These are phyloP conservation scores for Calliopum simillimum DNA, from an alignment of 2,888 invertebrate species.

Conservation along the genomic window DNA sequence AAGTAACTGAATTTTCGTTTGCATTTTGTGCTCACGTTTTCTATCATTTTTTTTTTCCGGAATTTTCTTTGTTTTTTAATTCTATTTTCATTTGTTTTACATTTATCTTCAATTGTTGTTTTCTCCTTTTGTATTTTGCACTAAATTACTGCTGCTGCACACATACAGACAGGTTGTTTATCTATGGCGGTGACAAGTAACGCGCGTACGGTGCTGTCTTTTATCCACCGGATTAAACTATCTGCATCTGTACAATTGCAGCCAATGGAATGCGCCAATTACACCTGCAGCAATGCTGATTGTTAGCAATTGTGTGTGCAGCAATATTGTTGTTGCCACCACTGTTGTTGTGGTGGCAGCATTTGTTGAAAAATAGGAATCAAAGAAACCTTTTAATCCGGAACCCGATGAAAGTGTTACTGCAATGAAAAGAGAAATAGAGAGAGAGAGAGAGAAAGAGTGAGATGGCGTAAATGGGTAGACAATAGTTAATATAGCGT, in stretches of 20 bases:
- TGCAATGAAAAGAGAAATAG: constrained; percentile 48
- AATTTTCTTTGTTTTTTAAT: not conserved
- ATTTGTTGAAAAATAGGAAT: constrained; percentile 59
- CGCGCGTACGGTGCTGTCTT: constrained; percentile 2
- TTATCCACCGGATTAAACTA: constrained; percentile 63
- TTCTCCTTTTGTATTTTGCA: constrained; percentile 24
- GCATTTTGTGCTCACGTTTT: too few relatives aligned
- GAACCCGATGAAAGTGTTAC: constrained; percentile 64
- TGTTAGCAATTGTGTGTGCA: constrained; percentile 28
- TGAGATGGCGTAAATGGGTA: too few relatives aligned
- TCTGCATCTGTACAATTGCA: constrained; percentile 70
- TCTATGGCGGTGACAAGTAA: constrained; percentile 23
- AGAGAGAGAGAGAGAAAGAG: constrained; percentile 1
- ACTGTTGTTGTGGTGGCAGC: constrained; percentile 37
- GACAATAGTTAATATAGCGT: too few relatives aligned
- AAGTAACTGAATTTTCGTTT: too few relatives aligned
- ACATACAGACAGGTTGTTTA: too few relatives aligned
- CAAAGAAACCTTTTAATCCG: constrained; percentile 60
- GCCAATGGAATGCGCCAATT: constrained; percentile 49
- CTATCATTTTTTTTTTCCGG: too few relatives aligned
- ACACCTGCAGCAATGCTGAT: constrained; percentile 45
- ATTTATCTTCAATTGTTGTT: constrained; percentile 30
- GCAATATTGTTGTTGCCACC: constrained; percentile 41
- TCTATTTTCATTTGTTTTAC: too few relatives aligned
- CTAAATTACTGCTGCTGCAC: constrained; percentile 14